Evolutionary conservation across 1,140 invertebrate species (phyloP).

Genomic region (Parasteatoda tepidariorum): DNA sequence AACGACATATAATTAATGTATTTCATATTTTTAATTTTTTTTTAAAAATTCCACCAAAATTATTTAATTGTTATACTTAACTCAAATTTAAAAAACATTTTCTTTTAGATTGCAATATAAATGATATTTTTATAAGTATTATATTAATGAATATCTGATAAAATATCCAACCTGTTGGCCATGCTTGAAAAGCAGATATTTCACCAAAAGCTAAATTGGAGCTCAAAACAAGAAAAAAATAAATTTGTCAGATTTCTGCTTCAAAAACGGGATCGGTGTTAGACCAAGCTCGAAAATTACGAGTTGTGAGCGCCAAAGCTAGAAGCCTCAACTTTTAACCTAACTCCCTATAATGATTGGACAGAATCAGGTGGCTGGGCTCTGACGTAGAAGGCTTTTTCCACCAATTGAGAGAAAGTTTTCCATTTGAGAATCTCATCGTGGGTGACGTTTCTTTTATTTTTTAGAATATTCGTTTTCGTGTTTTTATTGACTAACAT

Average conservation of each 20-base stretch:
- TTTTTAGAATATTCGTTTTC: too few species aligned
- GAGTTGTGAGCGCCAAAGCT: slow-evolving; percentile 44
- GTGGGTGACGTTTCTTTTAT: slow-evolving; percentile 32
- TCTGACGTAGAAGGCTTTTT: background rate
- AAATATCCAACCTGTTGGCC: background rate
- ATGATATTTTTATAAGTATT: too few species aligned
- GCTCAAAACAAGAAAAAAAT: background rate
- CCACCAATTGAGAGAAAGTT: slow-evolving; percentile 8
- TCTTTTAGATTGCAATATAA: too few species aligned
- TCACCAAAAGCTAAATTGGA: background rate
- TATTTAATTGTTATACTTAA: too few species aligned
- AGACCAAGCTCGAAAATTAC: slow-evolving; percentile 8
- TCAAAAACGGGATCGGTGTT: background rate
- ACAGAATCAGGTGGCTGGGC: slow-evolving; percentile 5
- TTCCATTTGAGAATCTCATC: slow-evolving; percentile 22
- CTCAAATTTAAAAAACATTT: too few species aligned
- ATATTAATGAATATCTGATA: too few species aligned
- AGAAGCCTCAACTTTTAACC: slow-evolving; percentile 36
- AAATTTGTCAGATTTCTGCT: background rate
- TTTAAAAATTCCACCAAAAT: too few species aligned
- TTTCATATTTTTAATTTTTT: too few species aligned
- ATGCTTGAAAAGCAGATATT: background rate
- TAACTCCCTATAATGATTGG: slow-evolving; percentile 10
- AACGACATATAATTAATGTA: too few species aligned
- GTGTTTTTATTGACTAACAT: too few species aligned